Evolutionary conservation across 2,888 invertebrate species (phyloP).

Genomic region (Eilema griseolum): DNA sequence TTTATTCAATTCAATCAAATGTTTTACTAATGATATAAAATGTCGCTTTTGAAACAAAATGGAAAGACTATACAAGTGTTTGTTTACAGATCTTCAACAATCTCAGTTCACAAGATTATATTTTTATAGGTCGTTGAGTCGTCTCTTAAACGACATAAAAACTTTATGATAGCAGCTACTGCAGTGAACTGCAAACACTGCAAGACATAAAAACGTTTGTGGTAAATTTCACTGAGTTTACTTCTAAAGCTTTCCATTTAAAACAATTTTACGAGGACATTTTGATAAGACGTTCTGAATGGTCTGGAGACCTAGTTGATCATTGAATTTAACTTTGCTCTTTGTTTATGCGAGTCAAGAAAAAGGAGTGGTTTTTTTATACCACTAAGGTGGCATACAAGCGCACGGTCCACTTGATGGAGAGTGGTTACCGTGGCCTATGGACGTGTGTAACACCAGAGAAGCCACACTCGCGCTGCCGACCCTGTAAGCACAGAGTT

Average conservation of each 20-base stretch:
- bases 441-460: no score
- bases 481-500: no score
- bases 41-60: background rate
- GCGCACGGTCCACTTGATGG: no score
- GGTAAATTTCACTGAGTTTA: slow-evolving; percentile 4
- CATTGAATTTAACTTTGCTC: background rate
- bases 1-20: no score
- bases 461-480: no score
- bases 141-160: slow-evolving; percentile 18
- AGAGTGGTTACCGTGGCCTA: no score
- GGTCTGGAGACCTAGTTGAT: background rate
- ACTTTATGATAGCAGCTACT: slow-evolving; percentile 10
- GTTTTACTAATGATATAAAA: background rate
- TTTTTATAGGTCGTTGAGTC: slow-evolving; percentile 23
- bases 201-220: slow-evolving; percentile 14
- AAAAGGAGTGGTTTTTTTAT: no score
- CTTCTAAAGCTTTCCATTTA: slow-evolving; percentile 3
- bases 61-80: slow-evolving; percentile 1
- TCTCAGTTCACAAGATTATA: slow-evolving; percentile 21
- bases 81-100: slow-evolving; percentile 2
- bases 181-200: slow-evolving; percentile 21
- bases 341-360: background rate
- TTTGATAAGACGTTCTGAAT: background rate
- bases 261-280: background rate
- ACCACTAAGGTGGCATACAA: no score